A percentile compares a stretch with the other conserved stretches of the same genome.
Evolutionary conservation across 2,888 invertebrate species (phyloP).

Genomic region (Hemistola chrysoprasaria): DNA sequence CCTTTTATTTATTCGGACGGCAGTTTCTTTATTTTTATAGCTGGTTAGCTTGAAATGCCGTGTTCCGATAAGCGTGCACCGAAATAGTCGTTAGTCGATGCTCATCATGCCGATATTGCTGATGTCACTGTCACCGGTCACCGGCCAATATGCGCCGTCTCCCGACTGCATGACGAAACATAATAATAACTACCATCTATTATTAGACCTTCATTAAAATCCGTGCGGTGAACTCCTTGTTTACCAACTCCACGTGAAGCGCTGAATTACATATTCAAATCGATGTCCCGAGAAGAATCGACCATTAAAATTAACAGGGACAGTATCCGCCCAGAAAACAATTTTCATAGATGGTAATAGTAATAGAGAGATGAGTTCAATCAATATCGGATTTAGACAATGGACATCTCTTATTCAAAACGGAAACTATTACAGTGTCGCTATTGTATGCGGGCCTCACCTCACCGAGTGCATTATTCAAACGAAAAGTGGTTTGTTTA

Average conservation of each 20-base stretch:
- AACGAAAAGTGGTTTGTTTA: slow-evolving; percentile 77
- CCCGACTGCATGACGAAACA: slow-evolving; percentile 57
- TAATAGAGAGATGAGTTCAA: slow-evolving; percentile 63
- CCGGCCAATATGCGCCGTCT: slow-evolving; percentile 51
- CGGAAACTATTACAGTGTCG: slow-evolving; percentile 78
- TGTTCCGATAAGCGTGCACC: slow-evolving; percentile 67
- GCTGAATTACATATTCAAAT: slow-evolving; percentile 30
- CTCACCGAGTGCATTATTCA: slow-evolving; percentile 74
- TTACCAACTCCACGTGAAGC: slow-evolving; percentile 27
- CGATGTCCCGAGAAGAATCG: slow-evolving; percentile 28
- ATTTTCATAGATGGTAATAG: slow-evolving; percentile 52
- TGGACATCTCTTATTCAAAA: slow-evolving; percentile 75
- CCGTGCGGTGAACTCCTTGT: slow-evolving; percentile 59
- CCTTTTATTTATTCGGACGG: slow-evolving; percentile 74
- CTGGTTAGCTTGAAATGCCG: slow-evolving; percentile 69
- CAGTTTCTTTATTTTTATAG: slow-evolving; percentile 76
- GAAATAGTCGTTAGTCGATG: slow-evolving; percentile 53
- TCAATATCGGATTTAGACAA: slow-evolving; percentile 77
- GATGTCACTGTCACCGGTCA: slow-evolving; percentile 60
- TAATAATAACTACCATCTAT: slow-evolving; percentile 50
- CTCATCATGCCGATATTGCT: slow-evolving; percentile 57
- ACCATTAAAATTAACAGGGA: slow-evolving; percentile 41
- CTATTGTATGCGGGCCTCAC: slow-evolving; percentile 76
- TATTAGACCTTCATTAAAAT: slow-evolving; percentile 64
- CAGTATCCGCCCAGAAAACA: slow-evolving; percentile 51